phyloP scores from a whole-genome alignment of 2,113 vertebrate genomes.

The Pungitius pungitius region DNA sequence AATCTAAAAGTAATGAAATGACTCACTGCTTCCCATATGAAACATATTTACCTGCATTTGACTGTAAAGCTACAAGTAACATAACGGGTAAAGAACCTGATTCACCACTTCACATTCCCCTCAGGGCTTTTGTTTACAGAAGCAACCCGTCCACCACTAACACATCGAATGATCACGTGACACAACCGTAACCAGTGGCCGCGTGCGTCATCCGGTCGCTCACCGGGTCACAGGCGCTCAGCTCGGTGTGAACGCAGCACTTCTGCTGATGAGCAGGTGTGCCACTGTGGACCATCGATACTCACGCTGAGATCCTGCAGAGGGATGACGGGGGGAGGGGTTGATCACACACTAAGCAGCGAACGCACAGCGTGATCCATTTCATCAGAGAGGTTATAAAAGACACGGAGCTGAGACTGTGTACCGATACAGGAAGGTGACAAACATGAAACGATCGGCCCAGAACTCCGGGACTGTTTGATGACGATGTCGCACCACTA shows the following conservation, averaged over 20 bases:
- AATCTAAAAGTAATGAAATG: neutral
- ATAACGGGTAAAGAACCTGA: neutral
- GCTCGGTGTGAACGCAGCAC: conserved; percentile 14
- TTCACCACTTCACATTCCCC: neutral
- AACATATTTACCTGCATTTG: neutral
- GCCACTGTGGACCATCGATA: conserved; percentile 49
- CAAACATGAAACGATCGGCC: neutral
- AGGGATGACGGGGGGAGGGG: conserved; percentile 21
- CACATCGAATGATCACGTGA: conserved; percentile 6
- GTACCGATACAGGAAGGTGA: neutral
- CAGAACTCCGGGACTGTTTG: neutral
- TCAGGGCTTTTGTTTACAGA: neutral
- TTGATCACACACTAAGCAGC: conserved; percentile 52
- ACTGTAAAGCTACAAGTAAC: neutral
- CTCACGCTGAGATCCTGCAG: conserved; percentile 37
- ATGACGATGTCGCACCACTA: neutral
- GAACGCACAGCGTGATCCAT: conserved; percentile 25
- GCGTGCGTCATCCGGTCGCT: conserved; percentile 2
- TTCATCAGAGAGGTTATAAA: conserved; percentile 44
- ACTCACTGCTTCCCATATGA: neutral
- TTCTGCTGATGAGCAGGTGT: conserved; percentile 54
- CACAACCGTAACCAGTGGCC: conserved; percentile 4
- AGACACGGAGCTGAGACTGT: conserved; percentile 4
- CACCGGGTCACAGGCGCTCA: neutral
- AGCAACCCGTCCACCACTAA: neutral